Percentiles rank a stretch among this genome's conserved stretches.
Evolutionary conservation across 35 echinoderm and acorn worm species (phyloP).

Genomic region (Acanthaster planci): DNA sequence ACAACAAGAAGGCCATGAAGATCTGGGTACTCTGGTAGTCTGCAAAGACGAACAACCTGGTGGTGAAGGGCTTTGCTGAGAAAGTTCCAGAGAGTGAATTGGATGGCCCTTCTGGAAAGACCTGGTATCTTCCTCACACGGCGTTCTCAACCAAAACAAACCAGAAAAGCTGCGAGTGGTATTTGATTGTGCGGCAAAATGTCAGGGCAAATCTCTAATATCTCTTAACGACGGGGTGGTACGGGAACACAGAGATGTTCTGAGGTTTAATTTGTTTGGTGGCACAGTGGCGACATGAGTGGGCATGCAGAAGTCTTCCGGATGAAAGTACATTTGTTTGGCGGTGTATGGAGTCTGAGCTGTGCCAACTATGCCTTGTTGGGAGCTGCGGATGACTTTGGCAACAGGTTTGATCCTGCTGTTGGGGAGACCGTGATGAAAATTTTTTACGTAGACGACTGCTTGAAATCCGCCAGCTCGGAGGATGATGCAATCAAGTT

Average conservation of each 20-base stretch:
- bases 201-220: constrained; percentile 50
- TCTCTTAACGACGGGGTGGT: constrained; percentile 43
- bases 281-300: constrained; percentile 36
- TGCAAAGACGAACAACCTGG: background rate
- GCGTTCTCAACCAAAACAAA: constrained; percentile 34
- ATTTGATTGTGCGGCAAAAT: constrained; percentile 41
- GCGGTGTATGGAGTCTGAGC: constrained; percentile 55
- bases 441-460: constrained; percentile 66
- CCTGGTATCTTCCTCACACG: constrained; percentile 61
- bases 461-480: constrained; percentile 36
- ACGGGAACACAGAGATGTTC: constrained; percentile 31
- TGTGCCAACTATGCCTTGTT: constrained; percentile 55
- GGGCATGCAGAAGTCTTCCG: constrained; percentile 26
- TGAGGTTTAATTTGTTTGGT: constrained; percentile 71
- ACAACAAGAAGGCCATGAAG: constrained; percentile 30
- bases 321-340: constrained; percentile 66
- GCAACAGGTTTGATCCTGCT: background rate
- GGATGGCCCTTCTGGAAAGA: background rate
- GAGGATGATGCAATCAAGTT: constrained; percentile 35
- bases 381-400: constrained; percentile 41
- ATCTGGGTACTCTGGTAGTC: constrained; percentile 8
- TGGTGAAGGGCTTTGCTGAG: constrained; percentile 37
- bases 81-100: constrained; percentile 7
- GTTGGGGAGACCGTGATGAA: constrained; percentile 24
- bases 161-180: constrained; percentile 42